These are phyloP conservation scores for Hydrolagus affinis DNA, from an alignment of 2,113 vertebrate genomes.

Conservation along the genomic window DNA sequence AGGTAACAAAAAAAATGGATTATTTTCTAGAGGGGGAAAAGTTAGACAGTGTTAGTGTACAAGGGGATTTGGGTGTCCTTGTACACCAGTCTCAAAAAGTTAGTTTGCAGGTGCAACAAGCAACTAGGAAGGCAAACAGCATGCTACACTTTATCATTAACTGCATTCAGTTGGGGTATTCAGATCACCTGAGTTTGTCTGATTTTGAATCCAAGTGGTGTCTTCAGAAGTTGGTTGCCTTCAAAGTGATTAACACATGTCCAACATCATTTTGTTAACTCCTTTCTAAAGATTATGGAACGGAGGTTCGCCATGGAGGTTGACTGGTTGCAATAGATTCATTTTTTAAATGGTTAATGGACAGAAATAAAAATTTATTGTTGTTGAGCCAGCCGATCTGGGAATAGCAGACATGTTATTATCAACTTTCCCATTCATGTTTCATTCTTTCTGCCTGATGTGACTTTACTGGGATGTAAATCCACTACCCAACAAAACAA, in stretches of 20 bases:
- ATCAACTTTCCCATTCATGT: not conserved
- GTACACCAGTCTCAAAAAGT: too few species aligned
- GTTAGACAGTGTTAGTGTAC: too few species aligned
- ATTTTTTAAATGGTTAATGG: not conserved
- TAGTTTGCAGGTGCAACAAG: too few species aligned
- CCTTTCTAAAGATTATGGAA: not conserved
- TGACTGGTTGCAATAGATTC: not conserved
- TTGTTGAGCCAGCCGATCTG: not conserved
- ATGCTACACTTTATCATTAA: not conserved
- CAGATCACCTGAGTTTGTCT: not conserved
- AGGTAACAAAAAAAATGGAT: too few species aligned
- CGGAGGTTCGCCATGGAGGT: not conserved
- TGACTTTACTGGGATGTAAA: too few species aligned
- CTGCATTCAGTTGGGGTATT: constrained; percentile 11
- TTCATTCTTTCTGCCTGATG: not conserved
- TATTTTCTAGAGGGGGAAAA: too few species aligned
- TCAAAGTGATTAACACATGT: not conserved
- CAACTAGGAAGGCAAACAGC: too few species aligned
- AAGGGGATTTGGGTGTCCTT: too few species aligned
- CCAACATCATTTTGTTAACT: constrained; percentile 7
- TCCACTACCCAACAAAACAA: too few species aligned
- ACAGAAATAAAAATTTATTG: constrained; percentile 3
- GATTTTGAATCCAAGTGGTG: not conserved
- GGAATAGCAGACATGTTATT: not conserved
- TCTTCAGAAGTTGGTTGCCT: not conserved